Conservation (phyloP, 2,797 vertebrate genomes). For the Lepus townsendii region DNA sequence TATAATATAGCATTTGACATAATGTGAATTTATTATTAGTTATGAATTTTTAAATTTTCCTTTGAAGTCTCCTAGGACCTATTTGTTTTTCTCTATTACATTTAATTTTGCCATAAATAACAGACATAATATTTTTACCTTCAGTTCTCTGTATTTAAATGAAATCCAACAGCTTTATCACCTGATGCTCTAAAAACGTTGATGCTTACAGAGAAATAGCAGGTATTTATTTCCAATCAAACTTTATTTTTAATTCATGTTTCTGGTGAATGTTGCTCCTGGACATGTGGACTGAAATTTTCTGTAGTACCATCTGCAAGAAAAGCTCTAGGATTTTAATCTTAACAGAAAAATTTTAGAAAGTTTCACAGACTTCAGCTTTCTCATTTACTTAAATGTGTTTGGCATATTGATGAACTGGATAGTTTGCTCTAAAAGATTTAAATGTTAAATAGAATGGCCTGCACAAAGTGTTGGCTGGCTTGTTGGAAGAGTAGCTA, state of each 20-base stretch:
- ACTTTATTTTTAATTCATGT: background rate
- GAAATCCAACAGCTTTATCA: background rate
- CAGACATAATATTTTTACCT: background rate
- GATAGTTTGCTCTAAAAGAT: conserved; percentile 30
- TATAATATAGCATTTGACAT: rapidly evolving
- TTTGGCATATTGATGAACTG: conserved; percentile 37
- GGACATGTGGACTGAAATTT: background rate
- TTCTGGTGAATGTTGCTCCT: background rate
- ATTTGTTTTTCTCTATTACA: background rate
- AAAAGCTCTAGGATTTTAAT: conserved; percentile 18
- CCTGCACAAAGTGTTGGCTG: background rate
- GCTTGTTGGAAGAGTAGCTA: background rate
- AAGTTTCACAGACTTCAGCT: conserved; percentile 31
- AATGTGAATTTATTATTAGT: background rate
- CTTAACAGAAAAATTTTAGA: conserved; percentile 14
- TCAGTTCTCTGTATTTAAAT: background rate
- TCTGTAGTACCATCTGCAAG: background rate
- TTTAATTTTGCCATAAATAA: background rate
- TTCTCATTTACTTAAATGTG: conserved; percentile 46
- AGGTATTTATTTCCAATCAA: background rate
- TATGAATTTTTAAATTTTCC: background rate
- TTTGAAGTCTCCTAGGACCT: background rate
- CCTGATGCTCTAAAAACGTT: background rate
- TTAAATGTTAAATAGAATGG: conserved; percentile 29
- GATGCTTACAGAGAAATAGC: background rate